Base-by-base conservation (phyloP, 2,797 vertebrate genomes). In the Pseudochaenichthys georgianus region DNA sequence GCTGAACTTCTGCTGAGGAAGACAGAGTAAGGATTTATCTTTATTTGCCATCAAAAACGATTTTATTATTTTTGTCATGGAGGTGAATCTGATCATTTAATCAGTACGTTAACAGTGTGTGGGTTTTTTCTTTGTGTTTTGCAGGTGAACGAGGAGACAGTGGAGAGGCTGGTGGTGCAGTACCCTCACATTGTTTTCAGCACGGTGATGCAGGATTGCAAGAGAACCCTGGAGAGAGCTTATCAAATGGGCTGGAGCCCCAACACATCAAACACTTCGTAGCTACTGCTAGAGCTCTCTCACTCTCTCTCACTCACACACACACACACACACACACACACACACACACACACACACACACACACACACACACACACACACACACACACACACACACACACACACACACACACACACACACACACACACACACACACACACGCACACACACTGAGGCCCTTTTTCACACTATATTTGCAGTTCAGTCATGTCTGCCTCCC, bases 191-290 rank as follows among this genome's bases (percentile, higher is more conserved):
- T 99, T 77, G 98, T 98, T 83, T 99, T 99, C 96, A 99, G 98
- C 93, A 99, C 98, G 1, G 97, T 99, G 87, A 97, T 99, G 88
- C 98, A 99, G 89, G 98, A 99, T 90, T 99, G 98, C 96, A 99
- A 99, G 96, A 96, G 97, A 87, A 99, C 98, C 48, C 88, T 99
- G 95, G 98, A 99, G 93, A 94, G 98, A 89, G 98, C 98, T 88
- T 99, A 99, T 88, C 98, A 99, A 91, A 97, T 99, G 98, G 98
- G 98, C 86, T 99, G 98, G 98, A 98, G 96, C 92, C 98, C 98
- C 86, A 99, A 94, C 84, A 96, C 96, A 69, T 97, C 98, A 16
- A 95, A 95, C 57, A 93, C 96, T 52, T 97, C 96, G 87, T 98
- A 98, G 96, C 89, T 69, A 75, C 82, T 43, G 77, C 78, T 78